phyloP scores from a whole-genome alignment of 2,888 invertebrate species.

The Netelia fuscicornis region DNA sequence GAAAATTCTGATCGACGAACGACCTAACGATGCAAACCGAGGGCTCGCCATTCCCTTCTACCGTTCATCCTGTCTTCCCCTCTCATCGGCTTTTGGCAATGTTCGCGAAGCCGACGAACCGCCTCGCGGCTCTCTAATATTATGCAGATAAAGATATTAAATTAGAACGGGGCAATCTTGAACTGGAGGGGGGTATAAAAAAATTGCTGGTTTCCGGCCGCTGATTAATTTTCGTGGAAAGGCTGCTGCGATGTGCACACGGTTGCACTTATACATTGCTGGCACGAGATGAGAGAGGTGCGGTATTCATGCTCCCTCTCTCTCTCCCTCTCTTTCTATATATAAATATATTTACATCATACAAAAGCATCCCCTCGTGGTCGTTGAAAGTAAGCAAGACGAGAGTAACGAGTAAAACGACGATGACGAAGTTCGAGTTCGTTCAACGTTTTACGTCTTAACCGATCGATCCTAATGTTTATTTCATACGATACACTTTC shows the following conservation, averaged over 20 bases:
- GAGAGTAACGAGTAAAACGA: slow-evolving; percentile 75
- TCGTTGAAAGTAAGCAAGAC: slow-evolving; percentile 63
- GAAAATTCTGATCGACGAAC: slow-evolving; percentile 9
- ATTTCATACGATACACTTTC: slow-evolving; percentile 74
- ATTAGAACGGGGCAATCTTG: slow-evolving; percentile 71
- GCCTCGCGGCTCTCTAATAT: slow-evolving; percentile 65
- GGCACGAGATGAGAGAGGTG: not conserved
- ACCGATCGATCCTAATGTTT: slow-evolving; percentile 76
- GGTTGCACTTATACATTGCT: slow-evolving; percentile 61
- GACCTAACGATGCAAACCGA: slow-evolving; percentile 17
- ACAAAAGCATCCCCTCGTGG: slow-evolving; percentile 7
- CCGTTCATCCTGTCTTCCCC: slow-evolving; percentile 21
- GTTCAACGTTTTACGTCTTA: slow-evolving; percentile 50
- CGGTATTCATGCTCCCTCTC: slow-evolving; percentile 12
- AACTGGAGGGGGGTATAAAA: slow-evolving; percentile 71
- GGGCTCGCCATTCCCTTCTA: slow-evolving; percentile 6
- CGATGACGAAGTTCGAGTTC: slow-evolving; percentile 68
- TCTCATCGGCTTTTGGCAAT: slow-evolving; percentile 31
- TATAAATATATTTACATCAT: slow-evolving; percentile 32
- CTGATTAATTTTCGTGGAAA: slow-evolving; percentile 82
- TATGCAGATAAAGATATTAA: slow-evolving; percentile 75
- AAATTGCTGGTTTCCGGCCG: slow-evolving; percentile 80
- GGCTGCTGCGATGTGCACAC: slow-evolving; percentile 72
- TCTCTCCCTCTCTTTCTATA: slow-evolving; percentile 6
- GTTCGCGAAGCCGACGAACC: slow-evolving; percentile 53